Evolutionary conservation across 2,888 invertebrate genomes (phyloP), one percentile per base, ranked within the genome.

Genomic region (Sphaerophoria rueppellii): DNA sequence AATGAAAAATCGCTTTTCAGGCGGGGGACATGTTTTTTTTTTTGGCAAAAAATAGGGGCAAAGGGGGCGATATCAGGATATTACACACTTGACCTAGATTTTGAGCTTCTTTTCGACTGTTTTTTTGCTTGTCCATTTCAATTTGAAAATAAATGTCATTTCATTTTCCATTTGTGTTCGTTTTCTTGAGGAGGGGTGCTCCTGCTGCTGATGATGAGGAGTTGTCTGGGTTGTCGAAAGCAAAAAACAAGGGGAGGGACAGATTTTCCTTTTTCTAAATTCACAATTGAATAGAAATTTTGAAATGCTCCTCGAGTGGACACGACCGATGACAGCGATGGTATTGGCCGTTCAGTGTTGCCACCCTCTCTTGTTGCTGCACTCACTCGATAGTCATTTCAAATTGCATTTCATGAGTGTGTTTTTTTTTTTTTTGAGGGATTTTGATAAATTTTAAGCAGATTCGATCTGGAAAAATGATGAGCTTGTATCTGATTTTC

Each of bases 71-170:
- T 40, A 75, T 50, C 83, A 83, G 79, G 83, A 83, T 79, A 83
- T 83, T 83, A 83, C 83, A 83, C 78, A 83, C 83, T 83, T 83
- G 83, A 83, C 83, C 83, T 69, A 75, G 50, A 83, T 82, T 61
- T 48, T 9, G 57, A 34, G 50, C 32, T 65, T 50, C 55, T 70
- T 55, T 58, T 11, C 46, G 24, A 55, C 65, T n/a, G 40, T 72
- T 67, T 35, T 71, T 55, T 52, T 76, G 24, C 82, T 82, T 83
- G 83, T 83, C 83, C 75, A 83, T 83, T 83, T 83, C 75, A 79
- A 79, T 83, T 83, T 83, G 55, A 76, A 79, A 83, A 83, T 83
- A 83, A 83, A 83, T 83, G 83, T 83, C 83, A 79, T 79, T 83
- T 72, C 40, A 69, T 76, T 79, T 79, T 71, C 67, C 16, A 55